Evolutionary conservation across 2,888 invertebrate genomes (phyloP).

Genomic region (Serripes groenlandicus): DNA sequence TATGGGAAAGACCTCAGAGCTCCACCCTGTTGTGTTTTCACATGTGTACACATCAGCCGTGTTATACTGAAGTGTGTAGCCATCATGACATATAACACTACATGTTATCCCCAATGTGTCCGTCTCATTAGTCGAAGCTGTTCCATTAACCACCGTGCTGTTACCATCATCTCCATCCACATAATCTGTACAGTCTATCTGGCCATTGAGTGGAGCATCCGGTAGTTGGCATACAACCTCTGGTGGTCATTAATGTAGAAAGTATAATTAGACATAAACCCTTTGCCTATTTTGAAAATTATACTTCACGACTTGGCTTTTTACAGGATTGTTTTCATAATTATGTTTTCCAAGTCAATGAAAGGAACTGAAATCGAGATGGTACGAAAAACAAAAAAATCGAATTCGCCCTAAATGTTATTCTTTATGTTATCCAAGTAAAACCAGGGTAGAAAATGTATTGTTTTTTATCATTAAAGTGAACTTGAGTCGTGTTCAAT

Average conservation of each 20-base stretch:
- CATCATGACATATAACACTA: constrained; percentile 41
- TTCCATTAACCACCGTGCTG: constrained; percentile 22
- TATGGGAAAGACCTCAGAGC: constrained; percentile 31
- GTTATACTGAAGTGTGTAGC: constrained; percentile 56
- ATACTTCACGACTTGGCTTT: too few species aligned
- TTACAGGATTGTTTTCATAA: too few species aligned
- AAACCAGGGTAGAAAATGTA: too few species aligned
- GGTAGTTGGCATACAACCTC: constrained; percentile 21
- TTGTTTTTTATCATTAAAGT: too few species aligned
- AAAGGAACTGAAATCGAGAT: too few species aligned
- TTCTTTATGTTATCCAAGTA: too few species aligned
- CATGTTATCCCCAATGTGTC: constrained; percentile 35
- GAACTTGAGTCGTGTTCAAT: too few species aligned
- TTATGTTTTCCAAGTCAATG: too few species aligned
- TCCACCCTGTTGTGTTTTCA: constrained; percentile 45
- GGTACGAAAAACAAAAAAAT: too few species aligned
- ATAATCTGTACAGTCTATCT: constrained; percentile 26
- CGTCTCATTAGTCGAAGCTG: constrained; percentile 24
- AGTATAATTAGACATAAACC: too few species aligned
- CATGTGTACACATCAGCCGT: constrained; percentile 44
- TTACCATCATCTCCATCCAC: background rate
- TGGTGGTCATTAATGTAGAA: background rate
- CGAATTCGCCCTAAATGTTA: too few species aligned
- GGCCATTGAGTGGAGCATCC: constrained; percentile 28
- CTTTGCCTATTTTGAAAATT: too few species aligned